Base-by-base conservation (phyloP, 2,888 invertebrate species). In the Galeopsomyia nigrocyanea region DNA sequence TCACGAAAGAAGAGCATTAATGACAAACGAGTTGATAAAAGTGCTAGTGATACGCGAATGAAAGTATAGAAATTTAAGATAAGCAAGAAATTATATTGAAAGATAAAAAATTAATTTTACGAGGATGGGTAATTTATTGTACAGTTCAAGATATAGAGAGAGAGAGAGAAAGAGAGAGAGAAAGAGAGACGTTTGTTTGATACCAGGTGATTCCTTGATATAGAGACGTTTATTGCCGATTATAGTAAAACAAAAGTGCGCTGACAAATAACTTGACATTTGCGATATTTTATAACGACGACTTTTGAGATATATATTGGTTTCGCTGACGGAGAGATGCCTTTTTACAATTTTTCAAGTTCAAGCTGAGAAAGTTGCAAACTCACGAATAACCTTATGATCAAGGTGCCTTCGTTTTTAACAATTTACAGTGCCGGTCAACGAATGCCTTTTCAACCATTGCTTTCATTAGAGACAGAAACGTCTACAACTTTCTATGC, bases 71-170 rank as follows among this genome's bases (percentile, higher is more conserved):
- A 50, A 57, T 56, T 16, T 68, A 55, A 67, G n/a, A 39, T 19
- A 66, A 68, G 50, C 26, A 65, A 68, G 22, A 73, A 74, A 68
- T 74, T 71, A 66, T 74, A 68, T 71, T 68, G 64, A 68, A 60
- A 64, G 9, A 19, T 10, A 69, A 53, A 60, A 56, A 55, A 56
- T 68, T 61, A 74, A 74, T 71, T 74, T 68, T 65, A 70, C 53
- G 61, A 70, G 64, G 70, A 69, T 72, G 63, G 63, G 68, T 72
- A 72, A 70, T 75, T 72, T 72, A 75, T 72, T 72, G 72, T 75
- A 72, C 72, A 72, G 72, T 67, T 68, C 53, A 47, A 61, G 47
- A 53, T 14, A 65, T 53, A 53, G 26, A 26, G n/a, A n/a, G n/a
- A 66, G 21, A 31, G 31, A 31, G 31, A 5, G 31, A 31, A 7